Conservation (phyloP, 2,888 invertebrate genomes). For the Nematopogon swammerdamellus region DNA sequence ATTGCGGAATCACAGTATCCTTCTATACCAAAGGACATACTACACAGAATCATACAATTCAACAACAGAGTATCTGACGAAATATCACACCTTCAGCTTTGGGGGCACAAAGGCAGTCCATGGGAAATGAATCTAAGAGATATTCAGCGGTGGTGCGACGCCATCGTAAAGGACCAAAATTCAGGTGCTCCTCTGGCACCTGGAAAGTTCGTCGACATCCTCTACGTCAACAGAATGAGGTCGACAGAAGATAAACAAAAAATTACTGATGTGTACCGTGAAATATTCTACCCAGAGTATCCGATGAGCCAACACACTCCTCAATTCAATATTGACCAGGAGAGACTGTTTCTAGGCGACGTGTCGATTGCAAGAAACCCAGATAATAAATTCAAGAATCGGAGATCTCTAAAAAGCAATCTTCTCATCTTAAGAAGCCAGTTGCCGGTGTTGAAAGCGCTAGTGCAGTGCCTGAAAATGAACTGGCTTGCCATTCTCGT, state of each 20-base stretch:
- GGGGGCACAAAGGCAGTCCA: constrained; percentile 83
- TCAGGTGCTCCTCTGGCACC: constrained; percentile 30
- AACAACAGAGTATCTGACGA: constrained; percentile 66
- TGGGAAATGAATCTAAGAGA: constrained; percentile 98
- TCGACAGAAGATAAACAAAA: constrained; percentile 70
- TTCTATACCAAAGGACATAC: constrained; percentile 52
- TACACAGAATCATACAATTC: constrained; percentile 74
- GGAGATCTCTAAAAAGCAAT: constrained; percentile 29
- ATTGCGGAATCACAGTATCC: constrained; percentile 69
- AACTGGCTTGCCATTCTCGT: constrained; percentile 92
- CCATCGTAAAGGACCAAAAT: constrained; percentile 48
- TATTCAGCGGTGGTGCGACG: constrained; percentile 89
- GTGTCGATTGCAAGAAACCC: constrained; percentile 42
- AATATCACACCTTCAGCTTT: constrained; percentile 59
- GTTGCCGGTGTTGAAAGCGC: constrained; percentile 65
- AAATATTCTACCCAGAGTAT: constrained; percentile 43
- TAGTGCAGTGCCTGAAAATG: constrained; percentile 85
- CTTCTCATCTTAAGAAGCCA: constrained; percentile 56
- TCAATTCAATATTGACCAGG: constrained; percentile 55
- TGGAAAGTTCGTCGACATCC: constrained; percentile 67
- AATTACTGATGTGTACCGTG: constrained; percentile 53
- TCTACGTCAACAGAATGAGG: constrained; percentile 88
- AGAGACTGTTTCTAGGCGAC: constrained; percentile 64
- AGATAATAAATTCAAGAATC: constrained; percentile 32
- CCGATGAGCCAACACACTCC: constrained; percentile 53